Base-by-base conservation (phyloP, 2,113 vertebrate genomes). In the Chamaetylas fuelleborni region DNA sequence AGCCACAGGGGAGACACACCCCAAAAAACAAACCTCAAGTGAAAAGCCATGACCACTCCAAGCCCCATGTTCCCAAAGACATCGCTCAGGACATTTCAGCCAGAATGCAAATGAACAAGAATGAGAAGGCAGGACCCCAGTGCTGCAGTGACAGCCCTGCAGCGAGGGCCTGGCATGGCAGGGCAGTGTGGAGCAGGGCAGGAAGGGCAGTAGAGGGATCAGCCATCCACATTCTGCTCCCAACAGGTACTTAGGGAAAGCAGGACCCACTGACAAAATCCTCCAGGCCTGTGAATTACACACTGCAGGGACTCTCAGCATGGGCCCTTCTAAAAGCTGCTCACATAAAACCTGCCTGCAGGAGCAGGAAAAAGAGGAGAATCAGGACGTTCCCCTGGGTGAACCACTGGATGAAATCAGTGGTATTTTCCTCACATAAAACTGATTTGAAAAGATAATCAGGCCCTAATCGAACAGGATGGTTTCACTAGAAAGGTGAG, bases 131-230 rank as follows among this genome's bases (percentile, higher is more conserved):
- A 64, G 60, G 72, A 36, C 3, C 20, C 6, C 51, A 28, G 62
- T 2, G 29, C 11, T 0, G 25, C 57, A 77, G 53, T 5, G 11
- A 8, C 9, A 62, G 53, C 11, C 5, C 20, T 33, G 66, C 34
- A 45, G 60, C 0, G 0, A 50, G 62, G 54, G 4, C 16, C 38
- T 16, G 45, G 31, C 9, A 1, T 0, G 9, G 58, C 67, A 24
- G 20, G 31, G 67, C 17, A 0, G 0, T 3, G 20, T 22, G 28
- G 20, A 43, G 78, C 57, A 72, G 34, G 28, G 12, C 5, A 33
- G 10, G 33, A 1, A 36, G 45, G 69, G 47, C 17, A 57, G 42
- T 38, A 62, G 3, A 57, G 40, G 26, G 8, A 61, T 36, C 77
- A n/a, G 31, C 38, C 2, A 4, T 7, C 0, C 0, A 38, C 28